Evolutionary conservation across 2,888 invertebrate genomes (phyloP).

Genomic region (Nycteola revayana): DNA sequence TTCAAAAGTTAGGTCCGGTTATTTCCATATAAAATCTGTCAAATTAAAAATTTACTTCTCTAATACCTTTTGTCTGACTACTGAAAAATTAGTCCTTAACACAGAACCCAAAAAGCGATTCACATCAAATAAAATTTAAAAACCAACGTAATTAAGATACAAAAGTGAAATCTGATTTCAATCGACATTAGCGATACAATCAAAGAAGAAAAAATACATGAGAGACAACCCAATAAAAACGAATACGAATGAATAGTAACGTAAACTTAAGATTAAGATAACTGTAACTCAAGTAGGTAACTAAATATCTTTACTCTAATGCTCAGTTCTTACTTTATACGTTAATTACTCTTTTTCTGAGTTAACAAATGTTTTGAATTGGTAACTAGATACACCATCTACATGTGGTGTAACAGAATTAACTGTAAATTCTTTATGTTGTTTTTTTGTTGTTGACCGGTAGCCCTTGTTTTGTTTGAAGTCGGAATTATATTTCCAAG

Average conservation of each 20-base stretch:
- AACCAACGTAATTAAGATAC: constrained; percentile 23
- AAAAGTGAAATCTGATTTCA: constrained; percentile 31
- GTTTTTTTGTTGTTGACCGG: too few species aligned
- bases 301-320: constrained; percentile 52
- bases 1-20: too few species aligned
- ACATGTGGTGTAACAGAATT: too few species aligned
- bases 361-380: background rate
- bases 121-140: constrained; percentile 14
- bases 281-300: constrained; percentile 52
- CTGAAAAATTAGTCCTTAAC: too few species aligned
- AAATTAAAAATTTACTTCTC: too few species aligned
- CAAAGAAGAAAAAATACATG: constrained; percentile 38
- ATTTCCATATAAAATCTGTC: too few species aligned
- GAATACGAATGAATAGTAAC: constrained; percentile 48
- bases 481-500: too few species aligned
- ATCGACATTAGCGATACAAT: constrained; percentile 34
- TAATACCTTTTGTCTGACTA: too few species aligned
- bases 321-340: constrained; percentile 31
- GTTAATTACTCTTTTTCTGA: constrained; percentile 22
- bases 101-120: constrained; percentile 17
- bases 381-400: too few species aligned
- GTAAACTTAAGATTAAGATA: constrained; percentile 45
- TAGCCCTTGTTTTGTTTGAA: too few species aligned
- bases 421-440: too few species aligned
- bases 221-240: constrained; percentile 45